Evolutionary conservation across 2,888 invertebrate species (phyloP).

Genomic region (Strigamia transsilvanica): DNA sequence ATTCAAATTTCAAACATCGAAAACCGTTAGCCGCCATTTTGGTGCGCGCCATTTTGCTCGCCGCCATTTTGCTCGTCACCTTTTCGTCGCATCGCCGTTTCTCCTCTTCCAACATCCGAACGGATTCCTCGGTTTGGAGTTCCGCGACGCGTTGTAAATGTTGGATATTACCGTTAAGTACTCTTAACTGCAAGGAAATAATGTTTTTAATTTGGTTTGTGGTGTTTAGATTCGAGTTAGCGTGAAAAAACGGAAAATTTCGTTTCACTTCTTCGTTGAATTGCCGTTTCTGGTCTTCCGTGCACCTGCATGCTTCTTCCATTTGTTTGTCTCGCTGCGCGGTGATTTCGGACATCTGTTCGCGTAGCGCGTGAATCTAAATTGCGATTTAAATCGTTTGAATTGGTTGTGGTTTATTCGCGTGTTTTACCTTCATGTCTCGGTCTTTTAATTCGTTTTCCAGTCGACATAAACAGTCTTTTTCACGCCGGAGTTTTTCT

Average conservation of each 20-base stretch:
- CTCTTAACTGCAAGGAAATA: conserved; percentile 8
- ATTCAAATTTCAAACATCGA: no score
- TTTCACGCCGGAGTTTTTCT: not conserved
- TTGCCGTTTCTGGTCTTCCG: not conserved
- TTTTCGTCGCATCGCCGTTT: conserved; percentile 46
- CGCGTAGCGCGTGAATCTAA: not conserved
- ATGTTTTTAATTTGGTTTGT: not conserved
- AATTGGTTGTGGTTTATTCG: no score
- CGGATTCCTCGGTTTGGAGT: conserved; percentile 34
- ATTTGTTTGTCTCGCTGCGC: not conserved
- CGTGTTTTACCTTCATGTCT: not conserved
- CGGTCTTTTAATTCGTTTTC: not conserved
- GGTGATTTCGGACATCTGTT: not conserved
- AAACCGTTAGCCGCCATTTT: no score
- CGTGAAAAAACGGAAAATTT: not conserved
- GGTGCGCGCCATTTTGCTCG: no score
- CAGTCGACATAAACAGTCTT: not conserved
- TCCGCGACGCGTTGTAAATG: not conserved
- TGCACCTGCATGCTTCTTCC: not conserved
- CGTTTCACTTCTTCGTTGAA: not conserved
- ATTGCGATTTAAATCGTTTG: not conserved
- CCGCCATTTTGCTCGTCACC: no score
- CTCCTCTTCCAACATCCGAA: conserved; percentile 39
- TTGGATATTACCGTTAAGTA: not conserved
- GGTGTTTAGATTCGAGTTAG: not conserved